phyloP scores from a whole-genome alignment of 2,888 invertebrate species.

The Dioctria rufipes region DNA sequence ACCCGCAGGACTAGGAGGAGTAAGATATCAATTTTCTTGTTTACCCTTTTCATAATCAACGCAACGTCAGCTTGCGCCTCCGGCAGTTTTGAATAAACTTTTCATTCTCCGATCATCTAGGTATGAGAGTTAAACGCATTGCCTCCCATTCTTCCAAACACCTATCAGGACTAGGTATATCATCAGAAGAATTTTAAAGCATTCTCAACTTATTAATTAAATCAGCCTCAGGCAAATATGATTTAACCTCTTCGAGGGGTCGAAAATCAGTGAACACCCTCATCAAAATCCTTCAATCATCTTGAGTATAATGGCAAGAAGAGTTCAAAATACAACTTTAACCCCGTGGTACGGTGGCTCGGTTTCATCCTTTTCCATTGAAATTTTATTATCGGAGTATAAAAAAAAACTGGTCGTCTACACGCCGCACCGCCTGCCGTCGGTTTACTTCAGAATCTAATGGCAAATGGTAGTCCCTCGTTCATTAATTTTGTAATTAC shows the following conservation, averaged over 20 bases:
- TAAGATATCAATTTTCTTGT: constrained; percentile 9
- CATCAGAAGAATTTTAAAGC: neutral
- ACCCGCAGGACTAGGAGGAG: neutral
- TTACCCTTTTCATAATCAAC: neutral
- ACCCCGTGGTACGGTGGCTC: neutral
- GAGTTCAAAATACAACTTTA: too few relatives aligned
- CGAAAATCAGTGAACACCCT: constrained; percentile 13
- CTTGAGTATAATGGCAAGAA: constrained; percentile 26
- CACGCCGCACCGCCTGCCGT: neutral
- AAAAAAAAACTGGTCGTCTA: neutral
- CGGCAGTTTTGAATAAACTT: constrained; percentile 36
- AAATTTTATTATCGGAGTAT: constrained; percentile 33
- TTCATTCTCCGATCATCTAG: neutral
- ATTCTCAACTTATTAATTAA: constrained; percentile 48
- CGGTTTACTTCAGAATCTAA: constrained; percentile 28
- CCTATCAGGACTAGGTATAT: too few relatives aligned
- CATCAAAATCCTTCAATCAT: constrained; percentile 26
- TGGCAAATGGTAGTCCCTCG: neutral
- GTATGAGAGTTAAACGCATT: too few relatives aligned
- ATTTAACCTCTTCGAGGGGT: constrained; percentile 35
- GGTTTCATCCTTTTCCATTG: constrained; percentile 19
- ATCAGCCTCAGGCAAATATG: constrained; percentile 35
- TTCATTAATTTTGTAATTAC: constrained; percentile 42
- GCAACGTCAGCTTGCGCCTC: neutral
- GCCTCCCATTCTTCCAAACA: neutral